These are phyloP conservation scores for Perizoma flavofasciatum DNA, from an alignment of 2,888 invertebrate genomes.

Conservation along the genomic window DNA sequence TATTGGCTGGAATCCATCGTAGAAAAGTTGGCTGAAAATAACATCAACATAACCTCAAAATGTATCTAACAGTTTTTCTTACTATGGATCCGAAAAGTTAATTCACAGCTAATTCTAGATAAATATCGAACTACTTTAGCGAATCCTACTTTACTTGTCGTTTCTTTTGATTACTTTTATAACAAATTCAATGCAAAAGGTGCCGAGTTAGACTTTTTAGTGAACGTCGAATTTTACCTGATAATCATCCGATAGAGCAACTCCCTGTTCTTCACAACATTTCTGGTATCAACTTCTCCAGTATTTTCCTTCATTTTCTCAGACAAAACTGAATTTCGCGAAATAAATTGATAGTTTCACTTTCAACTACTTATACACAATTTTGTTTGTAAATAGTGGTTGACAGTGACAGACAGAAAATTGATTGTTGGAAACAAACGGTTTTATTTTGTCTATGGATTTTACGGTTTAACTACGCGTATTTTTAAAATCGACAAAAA, in stretches of 20 bases:
- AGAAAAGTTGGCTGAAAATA: slow-evolving; percentile 93
- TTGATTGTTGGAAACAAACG: too few relatives aligned
- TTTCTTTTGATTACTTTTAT: too few relatives aligned
- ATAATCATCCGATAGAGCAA: slow-evolving; percentile 95
- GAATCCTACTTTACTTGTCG: too few relatives aligned
- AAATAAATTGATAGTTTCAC: background rate
- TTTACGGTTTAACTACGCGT: too few relatives aligned
- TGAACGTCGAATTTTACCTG: slow-evolving; percentile 81
- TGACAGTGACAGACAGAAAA: background rate
- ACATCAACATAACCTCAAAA: slow-evolving; percentile 28
- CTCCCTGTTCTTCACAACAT: slow-evolving; percentile 94
- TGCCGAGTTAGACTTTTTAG: background rate
- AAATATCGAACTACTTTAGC: background rate
- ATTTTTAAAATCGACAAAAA: too few relatives aligned
- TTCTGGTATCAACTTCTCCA: slow-evolving; percentile 86
- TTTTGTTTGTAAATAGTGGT: slow-evolving; percentile 9
- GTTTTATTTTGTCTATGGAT: too few relatives aligned
- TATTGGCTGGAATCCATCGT: slow-evolving; percentile 98
- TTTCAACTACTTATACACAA: slow-evolving; percentile 1
- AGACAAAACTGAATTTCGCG: background rate
- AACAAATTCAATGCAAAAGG: too few relatives aligned
- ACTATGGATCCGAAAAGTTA: background rate
- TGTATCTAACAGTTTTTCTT: background rate
- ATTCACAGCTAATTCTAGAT: background rate
- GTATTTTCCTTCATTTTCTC: slow-evolving; percentile 68